phyloP scores from a whole-genome alignment of 2,797 vertebrate genomes.

The Pogoniulus pusillus region DNA sequence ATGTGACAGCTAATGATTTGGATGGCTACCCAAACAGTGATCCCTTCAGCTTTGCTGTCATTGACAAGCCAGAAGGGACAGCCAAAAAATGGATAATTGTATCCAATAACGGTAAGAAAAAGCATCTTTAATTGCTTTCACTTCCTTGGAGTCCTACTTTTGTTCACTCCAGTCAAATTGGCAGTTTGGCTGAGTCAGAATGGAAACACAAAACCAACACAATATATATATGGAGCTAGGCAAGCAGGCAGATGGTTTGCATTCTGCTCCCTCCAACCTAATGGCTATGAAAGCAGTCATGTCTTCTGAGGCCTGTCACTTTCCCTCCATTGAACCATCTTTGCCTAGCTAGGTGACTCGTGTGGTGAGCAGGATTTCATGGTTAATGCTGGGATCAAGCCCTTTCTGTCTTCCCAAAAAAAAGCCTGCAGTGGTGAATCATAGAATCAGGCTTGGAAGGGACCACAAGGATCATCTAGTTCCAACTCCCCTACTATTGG shows the following conservation, averaged over 20 bases:
- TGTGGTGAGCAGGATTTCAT: not conserved
- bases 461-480: too few species aligned
- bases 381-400: not conserved
- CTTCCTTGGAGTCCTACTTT: not conserved
- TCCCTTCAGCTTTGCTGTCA: slow-evolving; percentile 84
- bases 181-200: not conserved
- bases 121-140: not conserved
- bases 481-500: too few species aligned
- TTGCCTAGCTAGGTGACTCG: not conserved
- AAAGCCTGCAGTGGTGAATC: not conserved
- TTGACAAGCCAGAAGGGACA: slow-evolving; percentile 76
- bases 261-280: not conserved
- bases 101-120: slow-evolving; percentile 80
- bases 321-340: not conserved
- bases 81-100: slow-evolving; percentile 82
- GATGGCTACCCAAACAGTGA: slow-evolving; percentile 81
- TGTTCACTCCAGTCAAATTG: not conserved
- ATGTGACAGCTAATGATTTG: slow-evolving; percentile 81
- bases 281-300: not conserved
- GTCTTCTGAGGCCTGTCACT: not conserved
- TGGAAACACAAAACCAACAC: not conserved
- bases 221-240: not conserved
- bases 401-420: not conserved
- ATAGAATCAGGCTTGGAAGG: too few species aligned
- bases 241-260: accelerated